Evolutionary conservation across 1,140 invertebrate genomes (phyloP).

Genomic region (Magallana ariakensis): DNA sequence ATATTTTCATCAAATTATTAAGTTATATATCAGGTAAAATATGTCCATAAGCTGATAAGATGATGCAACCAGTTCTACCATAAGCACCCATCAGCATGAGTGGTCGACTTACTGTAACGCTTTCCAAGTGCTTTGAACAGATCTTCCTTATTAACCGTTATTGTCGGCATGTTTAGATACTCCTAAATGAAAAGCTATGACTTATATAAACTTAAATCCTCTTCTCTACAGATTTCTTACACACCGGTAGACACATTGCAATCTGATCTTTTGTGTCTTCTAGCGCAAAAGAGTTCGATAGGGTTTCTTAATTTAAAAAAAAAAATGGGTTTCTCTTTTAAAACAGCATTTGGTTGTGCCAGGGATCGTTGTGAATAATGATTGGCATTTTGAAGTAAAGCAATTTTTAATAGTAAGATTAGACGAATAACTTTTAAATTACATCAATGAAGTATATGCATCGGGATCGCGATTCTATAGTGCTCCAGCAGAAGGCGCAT

Average conservation of each 20-base stretch:
- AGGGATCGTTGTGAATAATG: no score
- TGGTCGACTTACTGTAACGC: constrained; percentile 42
- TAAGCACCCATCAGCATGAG: background rate
- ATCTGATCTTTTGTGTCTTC: background rate
- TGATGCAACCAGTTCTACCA: background rate
- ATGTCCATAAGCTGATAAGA: background rate
- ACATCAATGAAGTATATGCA: background rate
- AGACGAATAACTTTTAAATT: no score
- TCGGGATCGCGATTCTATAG: background rate
- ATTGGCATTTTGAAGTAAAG: no score
- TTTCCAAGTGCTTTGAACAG: constrained; percentile 48
- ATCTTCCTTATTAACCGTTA: constrained; percentile 47
- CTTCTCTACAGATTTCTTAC: background rate
- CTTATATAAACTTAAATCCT: background rate
- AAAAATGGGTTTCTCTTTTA: no score
- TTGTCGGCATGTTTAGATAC: constrained; percentile 42
- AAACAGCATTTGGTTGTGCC: no score
- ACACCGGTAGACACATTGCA: background rate
- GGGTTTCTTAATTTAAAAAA: no score
- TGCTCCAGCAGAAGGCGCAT: background rate
- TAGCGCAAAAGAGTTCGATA: background rate
- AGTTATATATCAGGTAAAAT: no score
- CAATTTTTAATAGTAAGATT: no score
- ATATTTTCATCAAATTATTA: no score
- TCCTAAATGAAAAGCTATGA: background rate